phyloP scores from a whole-genome alignment of 2,888 invertebrate species.

The Julus scanicus region DNA sequence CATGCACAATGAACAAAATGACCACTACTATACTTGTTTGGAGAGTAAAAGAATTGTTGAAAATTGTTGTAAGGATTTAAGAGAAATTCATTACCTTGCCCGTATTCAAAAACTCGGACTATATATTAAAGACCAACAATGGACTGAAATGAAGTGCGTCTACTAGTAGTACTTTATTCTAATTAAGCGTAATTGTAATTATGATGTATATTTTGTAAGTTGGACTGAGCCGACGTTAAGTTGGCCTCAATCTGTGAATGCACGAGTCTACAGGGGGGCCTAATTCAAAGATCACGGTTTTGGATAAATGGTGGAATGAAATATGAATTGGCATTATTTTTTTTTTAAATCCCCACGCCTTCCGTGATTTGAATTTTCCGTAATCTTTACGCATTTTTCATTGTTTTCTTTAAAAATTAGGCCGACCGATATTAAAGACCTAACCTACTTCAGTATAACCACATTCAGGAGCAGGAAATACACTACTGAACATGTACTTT shows the following conservation, averaged over 20 bases:
- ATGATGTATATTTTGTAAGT: neutral
- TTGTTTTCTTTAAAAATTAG: neutral
- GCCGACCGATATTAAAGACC: neutral
- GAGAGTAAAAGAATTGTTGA: neutral
- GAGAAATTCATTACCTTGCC: neutral
- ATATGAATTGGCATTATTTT: conserved; percentile 31
- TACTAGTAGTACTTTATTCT: neutral
- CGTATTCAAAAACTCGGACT: neutral
- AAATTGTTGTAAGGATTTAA: too few relatives aligned
- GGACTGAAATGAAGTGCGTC: neutral
- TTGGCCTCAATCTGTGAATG: conserved; percentile 15
- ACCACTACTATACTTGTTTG: neutral
- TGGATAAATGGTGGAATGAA: conserved; percentile 27
- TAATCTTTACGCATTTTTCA: neutral
- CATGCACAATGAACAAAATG: neutral
- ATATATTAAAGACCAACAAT: neutral
- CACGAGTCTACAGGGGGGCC: neutral
- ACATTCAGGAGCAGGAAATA: too few relatives aligned
- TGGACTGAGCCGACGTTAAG: neutral
- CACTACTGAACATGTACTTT: too few relatives aligned
- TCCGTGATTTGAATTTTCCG: conserved; percentile 12
- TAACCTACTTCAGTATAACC: neutral
- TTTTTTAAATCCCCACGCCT: conserved; percentile 19
- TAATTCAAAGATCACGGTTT: conserved; percentile 21
- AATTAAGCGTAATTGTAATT: conserved; percentile 33